Base-by-base conservation (phyloP, 2,113 vertebrate genomes). In the Herpetotheres cachinnans region DNA sequence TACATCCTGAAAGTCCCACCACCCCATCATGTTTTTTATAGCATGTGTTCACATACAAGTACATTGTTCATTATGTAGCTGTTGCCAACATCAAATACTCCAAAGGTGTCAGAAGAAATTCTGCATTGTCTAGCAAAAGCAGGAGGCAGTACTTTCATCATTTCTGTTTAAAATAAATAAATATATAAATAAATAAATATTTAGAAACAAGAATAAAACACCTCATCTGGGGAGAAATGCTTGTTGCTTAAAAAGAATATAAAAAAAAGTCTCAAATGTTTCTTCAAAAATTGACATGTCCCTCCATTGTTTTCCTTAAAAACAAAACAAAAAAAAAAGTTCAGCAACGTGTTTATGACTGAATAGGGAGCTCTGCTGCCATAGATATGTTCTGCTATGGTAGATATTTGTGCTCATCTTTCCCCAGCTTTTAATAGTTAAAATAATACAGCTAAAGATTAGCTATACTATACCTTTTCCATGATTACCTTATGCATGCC, bases 261-360 rank as follows among this genome's bases (percentile, higher is more conserved):
- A 29, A 56, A 65, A 8, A 19, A 10, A 62, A 59, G 3, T 40
- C 36, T 54, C 27, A 44, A 65, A 77, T 16, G 7, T 38, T 94
- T 90, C 47, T 72, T 88, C 1, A 65, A 71, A 62, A 72, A 4
- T 8, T 44, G 42, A 56, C 7, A 19, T 38, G 89, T 86, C 3
- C 4, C 7, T 54, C 7, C 4, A 26, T 13, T 5, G 0, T 77
- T 83, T 73, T 20, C 17, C 2, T 10, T 10, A 18, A 44, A 58
- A 22, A 26, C 54, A 34, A 21, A 13, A 11, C 9, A n/a, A 29
- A 24, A 52, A 38, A 19, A 49, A 46, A 52, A 3, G 12, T 71
- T 46, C 17, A 67, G 24, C 16, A 36, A 4, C 50, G 16, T 78
- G 4, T 73, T 71, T 77, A n/a, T 61, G 49, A 13, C n/a, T 61